These are phyloP conservation scores for Pinctada fucata DNA, from an alignment of 2,888 invertebrate species.

Conservation along the genomic window DNA sequence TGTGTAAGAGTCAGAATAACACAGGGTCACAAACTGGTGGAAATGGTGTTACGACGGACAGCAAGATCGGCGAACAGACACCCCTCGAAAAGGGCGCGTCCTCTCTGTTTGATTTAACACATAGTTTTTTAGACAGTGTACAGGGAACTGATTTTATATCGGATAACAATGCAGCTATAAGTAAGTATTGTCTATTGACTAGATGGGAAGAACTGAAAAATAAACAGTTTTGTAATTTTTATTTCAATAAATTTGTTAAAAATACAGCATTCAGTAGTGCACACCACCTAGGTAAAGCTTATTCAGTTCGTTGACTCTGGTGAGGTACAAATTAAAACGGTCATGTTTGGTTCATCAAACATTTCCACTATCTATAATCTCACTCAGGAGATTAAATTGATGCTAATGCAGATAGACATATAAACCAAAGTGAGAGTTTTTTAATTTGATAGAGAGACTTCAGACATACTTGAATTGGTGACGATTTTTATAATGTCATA, in stretches of 20 bases:
- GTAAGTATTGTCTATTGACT: constrained; percentile 52
- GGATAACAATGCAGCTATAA: constrained; percentile 42
- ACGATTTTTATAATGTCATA: no score
- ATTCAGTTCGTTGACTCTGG: no score
- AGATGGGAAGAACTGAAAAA: neutral
- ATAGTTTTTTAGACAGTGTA: constrained; percentile 63
- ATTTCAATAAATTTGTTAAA: neutral
- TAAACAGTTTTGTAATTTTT: neutral
- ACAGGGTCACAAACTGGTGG: neutral
- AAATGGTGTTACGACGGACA: neutral
- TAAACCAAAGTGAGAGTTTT: no score
- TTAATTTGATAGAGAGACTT: no score
- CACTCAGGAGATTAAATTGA: no score
- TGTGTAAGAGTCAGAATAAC: neutral
- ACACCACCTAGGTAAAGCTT: no score
- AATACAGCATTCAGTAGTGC: no score
- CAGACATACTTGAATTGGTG: no score
- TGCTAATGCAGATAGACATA: no score
- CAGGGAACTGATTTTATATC: constrained; percentile 57
- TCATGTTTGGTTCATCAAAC: no score
- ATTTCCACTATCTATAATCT: no score
- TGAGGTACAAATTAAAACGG: no score
- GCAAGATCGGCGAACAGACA: constrained; percentile 9
- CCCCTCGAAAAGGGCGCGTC: constrained; percentile 64
- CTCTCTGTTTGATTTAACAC: constrained; percentile 60